A percentile compares a stretch with the other conserved stretches of the same genome.
phyloP scores from a whole-genome alignment of 2,797 vertebrate genomes.

The Rhadinocentrus ornatus region DNA sequence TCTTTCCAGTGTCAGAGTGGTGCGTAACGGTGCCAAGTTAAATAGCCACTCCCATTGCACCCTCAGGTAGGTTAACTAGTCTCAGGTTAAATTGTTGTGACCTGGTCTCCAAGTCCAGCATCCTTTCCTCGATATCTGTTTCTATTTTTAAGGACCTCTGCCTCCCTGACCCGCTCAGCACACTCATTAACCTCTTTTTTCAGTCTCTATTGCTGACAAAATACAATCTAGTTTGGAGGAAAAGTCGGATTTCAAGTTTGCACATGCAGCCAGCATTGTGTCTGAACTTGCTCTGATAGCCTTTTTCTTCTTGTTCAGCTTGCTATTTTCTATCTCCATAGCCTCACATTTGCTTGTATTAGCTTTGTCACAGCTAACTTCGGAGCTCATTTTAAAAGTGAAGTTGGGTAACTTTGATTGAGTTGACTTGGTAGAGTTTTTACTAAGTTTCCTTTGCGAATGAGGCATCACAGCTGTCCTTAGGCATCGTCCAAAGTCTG shows the following conservation, averaged over 20 bases:
- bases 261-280: not conserved
- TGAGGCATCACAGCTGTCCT: not conserved
- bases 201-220: not conserved
- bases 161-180: not conserved
- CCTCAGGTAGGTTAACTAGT: conserved; percentile 1
- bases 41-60: not conserved
- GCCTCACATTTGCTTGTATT: not conserved
- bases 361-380: not conserved
- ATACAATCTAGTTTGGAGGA: conserved; percentile 1
- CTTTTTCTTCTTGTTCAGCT: not conserved
- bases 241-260: not conserved
- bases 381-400: too few relatives aligned
- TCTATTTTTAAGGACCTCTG: not conserved
- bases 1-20: not conserved
- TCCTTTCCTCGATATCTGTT: not conserved
- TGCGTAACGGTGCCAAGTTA: not conserved
- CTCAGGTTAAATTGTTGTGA: not conserved
- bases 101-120: not conserved
- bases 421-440: not conserved
- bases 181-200: not conserved
- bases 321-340: not conserved
- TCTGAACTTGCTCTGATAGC: not conserved
- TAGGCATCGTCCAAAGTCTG: too few relatives aligned
- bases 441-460: not conserved
- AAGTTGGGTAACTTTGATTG: not conserved